phyloP scores from a whole-genome alignment of 37 sponge, comb jelly and placozoan genomes.

The Agelas oroides region DNA sequence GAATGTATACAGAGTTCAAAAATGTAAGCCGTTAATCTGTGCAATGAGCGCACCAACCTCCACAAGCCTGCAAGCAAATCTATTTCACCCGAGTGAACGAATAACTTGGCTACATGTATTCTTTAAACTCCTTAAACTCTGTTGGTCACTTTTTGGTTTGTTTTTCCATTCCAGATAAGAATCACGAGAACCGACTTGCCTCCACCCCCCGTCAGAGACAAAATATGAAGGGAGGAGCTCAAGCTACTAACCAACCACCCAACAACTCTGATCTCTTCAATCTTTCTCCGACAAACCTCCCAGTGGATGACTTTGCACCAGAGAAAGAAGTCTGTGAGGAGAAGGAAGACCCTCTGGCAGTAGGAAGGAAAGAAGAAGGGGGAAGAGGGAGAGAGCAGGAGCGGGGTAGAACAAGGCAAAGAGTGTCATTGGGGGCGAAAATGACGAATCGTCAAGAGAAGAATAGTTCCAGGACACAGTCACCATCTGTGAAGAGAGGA shows the following conservation, averaged over 20 bases:
- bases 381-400: not conserved
- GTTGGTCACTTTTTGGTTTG: no score
- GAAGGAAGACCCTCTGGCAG: conserved; percentile 6
- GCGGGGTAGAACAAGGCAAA: not conserved
- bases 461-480: no score
- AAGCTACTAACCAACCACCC: not conserved
- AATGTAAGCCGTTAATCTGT: no score
- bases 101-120: no score
- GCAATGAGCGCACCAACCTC: no score
- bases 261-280: not conserved
- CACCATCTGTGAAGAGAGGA: no score
- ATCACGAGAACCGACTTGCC: not conserved
- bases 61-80: no score
- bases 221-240: not conserved
- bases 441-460: no score
- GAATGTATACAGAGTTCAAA: no score
- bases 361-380: not conserved
- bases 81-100: no score
- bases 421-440: no score
- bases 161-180: not conserved
- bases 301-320: not conserved
- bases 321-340: conserved; percentile 31
- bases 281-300: not conserved
- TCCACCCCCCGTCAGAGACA: not conserved
- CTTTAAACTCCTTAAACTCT: no score